These are phyloP conservation scores for Oeneis ivallda DNA, from an alignment of 2,888 invertebrate genomes.

Conservation along the genomic window DNA sequence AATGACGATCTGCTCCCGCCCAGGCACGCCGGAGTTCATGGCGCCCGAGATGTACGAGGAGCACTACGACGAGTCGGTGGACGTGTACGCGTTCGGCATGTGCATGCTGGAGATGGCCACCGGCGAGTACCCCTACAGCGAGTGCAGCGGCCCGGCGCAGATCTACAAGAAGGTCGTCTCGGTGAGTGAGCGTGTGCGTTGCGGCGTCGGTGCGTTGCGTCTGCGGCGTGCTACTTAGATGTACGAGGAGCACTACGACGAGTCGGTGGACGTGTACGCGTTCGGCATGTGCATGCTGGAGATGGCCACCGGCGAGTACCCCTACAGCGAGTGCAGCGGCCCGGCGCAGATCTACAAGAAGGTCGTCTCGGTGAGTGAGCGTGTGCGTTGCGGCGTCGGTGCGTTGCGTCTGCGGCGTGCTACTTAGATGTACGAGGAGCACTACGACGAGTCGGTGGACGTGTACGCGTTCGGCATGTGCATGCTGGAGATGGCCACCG, in stretches of 20 bases:
- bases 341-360: conserved; percentile 99
- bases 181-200: conserved; percentile 78
- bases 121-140: conserved; percentile 99
- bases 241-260: conserved; percentile 99
- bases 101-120: conserved; percentile 99
- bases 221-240: conserved; percentile 80
- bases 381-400: no score
- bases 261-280: conserved; percentile 99
- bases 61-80: conserved; percentile 99
- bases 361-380: conserved; percentile 92
- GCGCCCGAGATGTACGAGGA: conserved; percentile 99
- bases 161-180: conserved; percentile 99
- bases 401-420: no score
- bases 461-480: conserved; percentile 99
- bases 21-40: conserved; percentile 97
- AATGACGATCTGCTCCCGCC: neutral
- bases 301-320: conserved; percentile 99
- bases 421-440: conserved; percentile 98
- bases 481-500: conserved; percentile 99
- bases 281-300: conserved; percentile 99
- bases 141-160: conserved; percentile 99
- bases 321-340: conserved; percentile 98
- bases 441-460: conserved; percentile 99
- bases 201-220: no score
- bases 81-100: conserved; percentile 99